These are phyloP conservation scores for Pipistrellus pygmaeus DNA, from an alignment of 2,797 vertebrate species.

Conservation along the genomic window DNA sequence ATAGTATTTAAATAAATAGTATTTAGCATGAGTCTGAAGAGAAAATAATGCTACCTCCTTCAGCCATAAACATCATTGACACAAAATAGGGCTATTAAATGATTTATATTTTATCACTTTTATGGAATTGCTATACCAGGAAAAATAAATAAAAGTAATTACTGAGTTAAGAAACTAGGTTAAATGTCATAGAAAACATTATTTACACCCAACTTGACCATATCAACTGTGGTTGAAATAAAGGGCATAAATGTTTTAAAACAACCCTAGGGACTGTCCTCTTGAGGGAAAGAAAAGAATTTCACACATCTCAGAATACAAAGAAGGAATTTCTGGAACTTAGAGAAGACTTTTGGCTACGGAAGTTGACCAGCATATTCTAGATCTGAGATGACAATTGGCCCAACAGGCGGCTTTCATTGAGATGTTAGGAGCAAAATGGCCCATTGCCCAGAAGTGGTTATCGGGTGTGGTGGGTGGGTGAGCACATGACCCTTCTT, in stretches of 20 bases:
- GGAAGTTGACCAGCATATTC: not conserved
- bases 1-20: not conserved
- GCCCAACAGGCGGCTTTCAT: not conserved
- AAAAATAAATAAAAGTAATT: slow-evolving; percentile 54
- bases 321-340: slow-evolving; percentile 69
- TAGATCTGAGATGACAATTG: not conserved
- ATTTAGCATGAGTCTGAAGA: not conserved
- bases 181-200: slow-evolving; percentile 61
- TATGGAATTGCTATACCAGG: not conserved
- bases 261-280: not conserved
- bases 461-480: not conserved
- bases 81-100: not conserved
- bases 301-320: slow-evolving; percentile 48
- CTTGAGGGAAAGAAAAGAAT: slow-evolving; percentile 50
- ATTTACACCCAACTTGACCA: slow-evolving; percentile 30
- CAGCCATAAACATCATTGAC: not conserved
- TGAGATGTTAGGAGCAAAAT: not conserved
- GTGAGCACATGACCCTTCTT: slow-evolving; percentile 11
- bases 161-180: slow-evolving; percentile 3
- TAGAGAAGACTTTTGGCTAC: not conserved
- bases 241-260: slow-evolving; percentile 8
- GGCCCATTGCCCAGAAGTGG: not conserved
- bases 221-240: slow-evolving; percentile 35
- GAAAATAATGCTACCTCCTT: slow-evolving; percentile 10
- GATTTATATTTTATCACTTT: not conserved